These are phyloP conservation scores for Cossypha caffra DNA, from an alignment of 2,797 vertebrate genomes.

Conservation along the genomic window DNA sequence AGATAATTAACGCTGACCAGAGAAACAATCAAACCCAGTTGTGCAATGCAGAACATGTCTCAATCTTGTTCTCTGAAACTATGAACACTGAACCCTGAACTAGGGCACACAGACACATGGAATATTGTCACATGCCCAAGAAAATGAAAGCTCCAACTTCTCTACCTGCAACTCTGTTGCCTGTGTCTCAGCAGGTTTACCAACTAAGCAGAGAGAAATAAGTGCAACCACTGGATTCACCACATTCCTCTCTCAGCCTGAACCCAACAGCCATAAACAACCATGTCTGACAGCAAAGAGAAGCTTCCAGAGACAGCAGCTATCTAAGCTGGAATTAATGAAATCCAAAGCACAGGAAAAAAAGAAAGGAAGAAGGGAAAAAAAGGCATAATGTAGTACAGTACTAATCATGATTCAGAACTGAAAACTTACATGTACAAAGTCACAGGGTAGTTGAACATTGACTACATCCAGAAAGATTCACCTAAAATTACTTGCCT, in stretches of 20 bases:
- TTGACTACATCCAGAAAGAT: neutral
- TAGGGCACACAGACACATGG: neutral
- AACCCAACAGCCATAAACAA: neutral
- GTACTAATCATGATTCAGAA: neutral
- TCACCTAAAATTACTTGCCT: neutral
- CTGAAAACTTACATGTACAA: neutral
- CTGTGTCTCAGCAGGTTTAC: neutral
- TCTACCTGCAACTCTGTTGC: neutral
- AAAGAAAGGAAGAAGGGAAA: accelerated
- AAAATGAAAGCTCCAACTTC: neutral
- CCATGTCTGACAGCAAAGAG: neutral
- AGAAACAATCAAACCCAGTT: slow-evolving; percentile 24
- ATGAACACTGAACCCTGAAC: neutral
- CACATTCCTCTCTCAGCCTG: neutral
- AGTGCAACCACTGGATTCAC: neutral
- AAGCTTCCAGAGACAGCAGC: neutral
- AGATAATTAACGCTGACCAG: neutral
- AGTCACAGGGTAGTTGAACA: neutral
- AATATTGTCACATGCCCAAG: neutral
- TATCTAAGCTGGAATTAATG: neutral
- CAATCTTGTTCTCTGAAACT: slow-evolving; percentile 3
- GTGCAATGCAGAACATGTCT: neutral
- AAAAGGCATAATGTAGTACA: neutral
- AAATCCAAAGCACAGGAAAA: neutral
- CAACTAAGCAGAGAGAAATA: neutral